Evolutionary conservation across 2,888 invertebrate genomes (phyloP).

Genomic region (Blera fallax): DNA sequence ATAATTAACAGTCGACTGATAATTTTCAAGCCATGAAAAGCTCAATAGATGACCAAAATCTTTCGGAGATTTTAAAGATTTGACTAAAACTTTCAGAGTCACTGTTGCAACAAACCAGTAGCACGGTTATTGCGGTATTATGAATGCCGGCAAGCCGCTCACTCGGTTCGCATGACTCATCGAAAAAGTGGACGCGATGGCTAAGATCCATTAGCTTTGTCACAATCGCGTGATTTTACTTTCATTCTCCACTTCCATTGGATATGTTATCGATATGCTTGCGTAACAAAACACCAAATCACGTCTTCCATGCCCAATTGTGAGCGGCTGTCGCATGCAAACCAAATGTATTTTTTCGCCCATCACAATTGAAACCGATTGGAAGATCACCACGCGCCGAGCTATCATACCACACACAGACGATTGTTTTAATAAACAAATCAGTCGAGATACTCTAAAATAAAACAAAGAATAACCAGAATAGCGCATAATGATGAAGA

Average conservation of each 20-base stretch:
- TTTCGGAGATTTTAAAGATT: not conserved
- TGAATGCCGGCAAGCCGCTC: not conserved
- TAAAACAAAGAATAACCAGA: slow-evolving; percentile 27
- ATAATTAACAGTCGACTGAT: not conserved
- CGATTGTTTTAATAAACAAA: slow-evolving; percentile 16
- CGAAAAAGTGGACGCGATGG: not conserved
- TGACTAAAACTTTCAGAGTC: not conserved
- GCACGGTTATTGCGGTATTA: not conserved
- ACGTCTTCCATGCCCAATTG: slow-evolving; percentile 9
- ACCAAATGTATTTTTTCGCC: slow-evolving; percentile 4
- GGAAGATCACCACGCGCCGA: slow-evolving; percentile 20
- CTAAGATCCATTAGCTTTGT: not conserved
- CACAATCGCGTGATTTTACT: slow-evolving; percentile 36
- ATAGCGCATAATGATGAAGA: slow-evolving; percentile 28
- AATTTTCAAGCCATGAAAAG: not conserved
- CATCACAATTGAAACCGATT: slow-evolving; percentile 28
- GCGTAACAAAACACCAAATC: slow-evolving; percentile 41
- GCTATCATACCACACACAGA: not conserved
- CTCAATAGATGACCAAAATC: not conserved
- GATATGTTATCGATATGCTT: slow-evolving; percentile 48
- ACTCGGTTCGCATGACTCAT: not conserved
- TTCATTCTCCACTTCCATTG: slow-evolving; percentile 13
- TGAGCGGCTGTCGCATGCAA: not conserved
- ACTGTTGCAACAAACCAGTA: not conserved
- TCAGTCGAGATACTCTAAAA: not conserved